Percentiles rank a stretch among this genome's conserved stretches.
Conservation (phyloP, 2,797 vertebrate genomes). For the Kryptopterus vitreolus region DNA sequence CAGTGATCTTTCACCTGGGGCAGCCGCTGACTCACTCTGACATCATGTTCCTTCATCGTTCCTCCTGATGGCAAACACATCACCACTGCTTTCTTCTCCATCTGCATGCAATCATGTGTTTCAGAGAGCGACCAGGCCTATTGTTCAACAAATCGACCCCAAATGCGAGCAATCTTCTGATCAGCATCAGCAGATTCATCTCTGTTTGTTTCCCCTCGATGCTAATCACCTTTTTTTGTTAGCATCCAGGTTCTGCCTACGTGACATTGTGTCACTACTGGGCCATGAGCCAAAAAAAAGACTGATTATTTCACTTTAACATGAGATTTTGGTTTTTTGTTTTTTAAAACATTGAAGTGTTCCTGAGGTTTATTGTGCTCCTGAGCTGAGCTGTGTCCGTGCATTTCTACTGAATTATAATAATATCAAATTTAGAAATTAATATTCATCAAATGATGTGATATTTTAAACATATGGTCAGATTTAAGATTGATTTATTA, state of each 20-base stretch:
- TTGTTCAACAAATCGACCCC: slow-evolving; percentile 74
- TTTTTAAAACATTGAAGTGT: neutral
- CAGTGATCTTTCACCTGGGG: slow-evolving; percentile 65
- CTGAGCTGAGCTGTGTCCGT: neutral
- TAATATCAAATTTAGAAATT: neutral
- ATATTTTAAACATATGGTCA: neutral
- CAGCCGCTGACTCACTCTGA: slow-evolving; percentile 74
- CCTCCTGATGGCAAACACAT: slow-evolving; percentile 70
- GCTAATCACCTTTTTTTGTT: slow-evolving; percentile 77
- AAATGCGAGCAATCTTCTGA: slow-evolving; percentile 79
- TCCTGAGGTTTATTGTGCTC: neutral
- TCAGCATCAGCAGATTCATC: slow-evolving; percentile 65
- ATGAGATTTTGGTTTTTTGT: neutral
- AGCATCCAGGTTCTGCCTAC: slow-evolving; percentile 63
- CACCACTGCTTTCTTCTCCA: slow-evolving; percentile 73
- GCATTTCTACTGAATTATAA: neutral
- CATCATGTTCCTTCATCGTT: slow-evolving; percentile 72
- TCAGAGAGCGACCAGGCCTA: slow-evolving; percentile 70
- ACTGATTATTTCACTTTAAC: slow-evolving; percentile 15
- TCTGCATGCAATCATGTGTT: slow-evolving; percentile 80
- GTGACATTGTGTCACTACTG: slow-evolving; percentile 62
- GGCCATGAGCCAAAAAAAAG: slow-evolving; percentile 60
- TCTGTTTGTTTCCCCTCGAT: slow-evolving; percentile 74
- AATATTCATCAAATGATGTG: neutral
- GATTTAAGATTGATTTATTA: neutral